Evolutionary conservation across 2,113 vertebrate genomes (phyloP).

Genomic region (Ceyx margarethae): DNA sequence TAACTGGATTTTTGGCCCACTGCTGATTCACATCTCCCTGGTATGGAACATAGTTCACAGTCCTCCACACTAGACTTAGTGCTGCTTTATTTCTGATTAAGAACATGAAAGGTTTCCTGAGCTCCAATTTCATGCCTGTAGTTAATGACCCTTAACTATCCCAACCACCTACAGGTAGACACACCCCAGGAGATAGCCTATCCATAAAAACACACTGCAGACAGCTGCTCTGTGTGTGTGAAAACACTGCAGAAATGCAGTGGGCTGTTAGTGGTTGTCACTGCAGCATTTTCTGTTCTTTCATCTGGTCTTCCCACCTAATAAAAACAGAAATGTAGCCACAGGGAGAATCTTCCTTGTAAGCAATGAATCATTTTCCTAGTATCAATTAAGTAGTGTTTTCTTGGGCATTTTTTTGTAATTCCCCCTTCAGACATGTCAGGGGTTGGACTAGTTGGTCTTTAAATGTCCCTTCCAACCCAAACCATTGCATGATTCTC

Average conservation of each 20-base stretch:
- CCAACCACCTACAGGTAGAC: not conserved
- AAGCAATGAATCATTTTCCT: conserved; percentile 3
- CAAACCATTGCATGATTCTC: not conserved
- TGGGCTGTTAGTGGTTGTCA: not conserved
- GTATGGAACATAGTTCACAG: not conserved
- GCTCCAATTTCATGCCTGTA: not conserved
- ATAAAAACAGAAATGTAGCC: not conserved
- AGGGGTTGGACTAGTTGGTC: not conserved
- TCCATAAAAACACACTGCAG: not conserved
- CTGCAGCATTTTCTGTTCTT: not conserved
- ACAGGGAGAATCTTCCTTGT: not conserved
- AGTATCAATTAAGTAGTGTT: not conserved
- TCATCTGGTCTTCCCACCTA: not conserved
- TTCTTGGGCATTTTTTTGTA: not conserved
- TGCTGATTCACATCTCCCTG: not conserved
- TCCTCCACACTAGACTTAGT: not conserved
- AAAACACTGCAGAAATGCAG: not conserved
- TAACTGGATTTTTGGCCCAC: not conserved
- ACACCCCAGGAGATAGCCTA: not conserved
- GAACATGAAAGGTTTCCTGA: not conserved
- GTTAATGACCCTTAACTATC: not conserved
- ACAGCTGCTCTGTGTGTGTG: not conserved
- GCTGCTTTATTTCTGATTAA: not conserved
- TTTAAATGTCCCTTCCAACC: not conserved
- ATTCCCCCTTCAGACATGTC: not conserved